These are phyloP conservation scores for Clamator glandarius DNA, from an alignment of 2,797 vertebrate species.

Conservation along the genomic window DNA sequence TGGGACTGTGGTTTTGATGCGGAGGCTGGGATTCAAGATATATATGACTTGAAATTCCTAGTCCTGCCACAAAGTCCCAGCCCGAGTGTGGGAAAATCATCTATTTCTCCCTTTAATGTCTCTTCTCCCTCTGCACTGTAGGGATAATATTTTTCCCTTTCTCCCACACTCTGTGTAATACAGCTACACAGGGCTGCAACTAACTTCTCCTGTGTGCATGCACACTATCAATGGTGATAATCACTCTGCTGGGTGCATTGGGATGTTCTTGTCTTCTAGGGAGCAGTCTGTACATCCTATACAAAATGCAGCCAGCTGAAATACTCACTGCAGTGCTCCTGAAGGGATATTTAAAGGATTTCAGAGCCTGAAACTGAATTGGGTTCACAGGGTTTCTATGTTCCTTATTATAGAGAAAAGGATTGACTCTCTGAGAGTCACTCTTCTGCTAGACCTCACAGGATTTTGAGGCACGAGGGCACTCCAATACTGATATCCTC, in stretches of 20 bases:
- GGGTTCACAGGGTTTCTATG: neutral
- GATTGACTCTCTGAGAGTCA: neutral
- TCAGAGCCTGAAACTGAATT: neutral
- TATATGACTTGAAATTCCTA: slow-evolving; percentile 4
- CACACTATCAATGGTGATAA: neutral
- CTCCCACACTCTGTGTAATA: neutral
- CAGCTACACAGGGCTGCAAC: neutral
- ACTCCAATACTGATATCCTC: neutral
- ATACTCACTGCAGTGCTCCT: neutral
- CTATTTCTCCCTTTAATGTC: slow-evolving; percentile 6
- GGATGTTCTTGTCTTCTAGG: neutral
- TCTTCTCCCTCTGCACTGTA: neutral
- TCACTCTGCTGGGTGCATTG: neutral
- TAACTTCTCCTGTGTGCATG: neutral
- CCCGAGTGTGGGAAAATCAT: slow-evolving; percentile 40
- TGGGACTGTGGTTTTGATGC: neutral
- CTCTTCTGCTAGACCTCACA: neutral
- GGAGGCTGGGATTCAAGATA: neutral
- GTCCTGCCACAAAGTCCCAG: slow-evolving; percentile 2
- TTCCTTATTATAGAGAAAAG: neutral
- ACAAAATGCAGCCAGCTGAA: neutral
- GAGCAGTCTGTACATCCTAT: neutral
- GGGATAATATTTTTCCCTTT: neutral
- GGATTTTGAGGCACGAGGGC: neutral
- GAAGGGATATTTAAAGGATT: neutral